Evolutionary conservation across 2,888 invertebrate species (phyloP), one percentile per base, ranked within the genome.

Genomic region (Acronicta aceris): DNA sequence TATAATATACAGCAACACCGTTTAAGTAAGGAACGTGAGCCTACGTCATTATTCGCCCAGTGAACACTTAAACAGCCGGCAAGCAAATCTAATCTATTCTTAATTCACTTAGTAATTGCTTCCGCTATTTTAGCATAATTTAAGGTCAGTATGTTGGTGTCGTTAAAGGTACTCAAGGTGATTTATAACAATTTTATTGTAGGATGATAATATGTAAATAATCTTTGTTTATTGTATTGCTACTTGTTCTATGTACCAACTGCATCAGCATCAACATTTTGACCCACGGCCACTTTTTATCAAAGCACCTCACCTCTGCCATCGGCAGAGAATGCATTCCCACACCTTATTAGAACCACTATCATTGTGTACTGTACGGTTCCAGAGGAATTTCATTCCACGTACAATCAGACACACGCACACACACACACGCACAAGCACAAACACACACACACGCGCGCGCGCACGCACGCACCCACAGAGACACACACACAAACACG

Each of bases 61-160:
- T 58, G 47, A 45, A 57, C 50, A 38, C 38, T 38, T 38, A n/a
- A 38, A 6, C 38, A 56, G 30, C 25, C 52, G n/a, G 30, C 38
- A 48, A 51, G 72, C 47, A 47, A 63, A 71, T 47, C 41, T 61
- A 67, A 71, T 75, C 56, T 71, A 63, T 75, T 59, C 71, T 64
- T 61, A 71, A 61, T 43, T 21, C 30, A 36, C 47, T 42, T 25
- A 55, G 33, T 55, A 67, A 71, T 60, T 51, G 41, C 62, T 74
- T 67, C 73, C 71, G 71, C 57, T 15, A 47, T 48, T 61, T 75
- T 68, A 67, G 38, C 68, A 74, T 74, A 71, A 75, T 61, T 61
- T 61, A 59, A 74, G 66, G 75, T 47, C 62, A 36, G 17, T 53
- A 46, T 50, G 53, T 40, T 55, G 42, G 49, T 48, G 47, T 53